These are phyloP conservation scores for Amphiprion percula DNA, from an alignment of 2,113 vertebrate species.

Conservation along the genomic window DNA sequence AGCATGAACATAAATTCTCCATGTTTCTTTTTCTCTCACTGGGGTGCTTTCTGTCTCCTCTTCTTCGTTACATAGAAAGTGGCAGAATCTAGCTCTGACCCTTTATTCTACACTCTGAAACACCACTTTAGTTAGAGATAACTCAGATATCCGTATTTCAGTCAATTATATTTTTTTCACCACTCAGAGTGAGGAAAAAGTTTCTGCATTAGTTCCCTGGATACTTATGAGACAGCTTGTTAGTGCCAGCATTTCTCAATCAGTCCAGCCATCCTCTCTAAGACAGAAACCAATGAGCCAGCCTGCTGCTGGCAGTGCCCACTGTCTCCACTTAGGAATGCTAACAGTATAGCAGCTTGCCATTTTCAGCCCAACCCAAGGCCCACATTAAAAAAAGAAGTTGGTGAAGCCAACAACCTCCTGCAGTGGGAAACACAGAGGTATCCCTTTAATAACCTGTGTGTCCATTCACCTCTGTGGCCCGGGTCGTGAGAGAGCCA, in stretches of 20 bases:
- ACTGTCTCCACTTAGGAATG: constrained; percentile 12
- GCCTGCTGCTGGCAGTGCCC: background rate
- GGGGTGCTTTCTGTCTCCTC: background rate
- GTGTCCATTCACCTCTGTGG: constrained; percentile 21
- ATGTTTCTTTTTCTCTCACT: too few relatives aligned
- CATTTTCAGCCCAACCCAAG: constrained; percentile 11
- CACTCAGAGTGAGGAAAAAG: background rate
- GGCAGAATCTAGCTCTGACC: background rate
- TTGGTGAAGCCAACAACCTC: background rate
- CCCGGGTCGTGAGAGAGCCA: constrained; percentile 45
- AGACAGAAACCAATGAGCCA: constrained; percentile 17
- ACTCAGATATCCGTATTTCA: background rate
- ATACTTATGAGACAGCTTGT: constrained; percentile 11
- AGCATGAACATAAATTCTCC: too few relatives aligned
- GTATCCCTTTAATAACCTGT: constrained; percentile 36
- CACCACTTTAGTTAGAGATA: background rate
- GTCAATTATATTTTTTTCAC: background rate
- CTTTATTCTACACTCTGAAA: constrained; percentile 1
- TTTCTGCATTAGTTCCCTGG: background rate
- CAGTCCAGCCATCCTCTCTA: background rate
- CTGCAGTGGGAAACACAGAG: background rate
- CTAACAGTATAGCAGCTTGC: constrained; percentile 1
- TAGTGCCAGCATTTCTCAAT: constrained; percentile 34
- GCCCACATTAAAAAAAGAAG: constrained; percentile 17
- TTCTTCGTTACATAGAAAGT: background rate